Base-by-base conservation (phyloP, 2,797 vertebrate genomes). In the Dromococcyx pavoninus region DNA sequence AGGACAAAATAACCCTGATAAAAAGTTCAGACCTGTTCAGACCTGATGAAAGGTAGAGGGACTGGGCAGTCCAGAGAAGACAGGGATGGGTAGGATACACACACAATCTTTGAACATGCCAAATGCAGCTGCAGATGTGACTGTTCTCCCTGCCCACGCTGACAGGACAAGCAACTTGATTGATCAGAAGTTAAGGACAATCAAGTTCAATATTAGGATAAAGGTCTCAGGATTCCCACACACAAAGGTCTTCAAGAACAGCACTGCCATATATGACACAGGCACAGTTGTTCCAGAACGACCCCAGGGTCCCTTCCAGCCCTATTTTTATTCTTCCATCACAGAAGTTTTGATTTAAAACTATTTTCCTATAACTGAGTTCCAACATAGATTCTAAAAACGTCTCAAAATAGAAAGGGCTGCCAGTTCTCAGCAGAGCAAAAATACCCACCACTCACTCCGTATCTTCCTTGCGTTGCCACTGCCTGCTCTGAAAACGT, bases 281-380 rank as follows among this genome's bases (percentile, higher is more conserved):
- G 69, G 33, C 81, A 71, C 48, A 80, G 89, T 9, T 86, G 35
- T 23, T 92, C 54, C 62, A 62, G 32, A 86, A 60, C 51, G 77
- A 96, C 71, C 91, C 87, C 71, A 41, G 85, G 82, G 91, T 84
- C 66, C 39, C 33, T 79, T 76, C 60, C 53, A 90, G 80, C 32
- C 37, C 77, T 94, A 78, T 95, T 94, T 95, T 97, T 93, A 85
- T 77, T 71, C 27, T 76, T 82, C 13, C 65, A 87, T 76, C 60
- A 65, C 28, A 51, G 3, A 83, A 69, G 60, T 91, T 94, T 80
- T 82, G 61, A 94, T 69, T 86, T 87, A 74, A 48, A 91, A 87
- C 61, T 87, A 72, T 93, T 87, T 95, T 95, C 88, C 80, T 92
- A 57, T 66, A 82, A 64, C 74, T 6, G 10, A 91, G 48, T 89